Conservation (phyloP, 2,113 vertebrate genomes). For the Coturnix japonica region DNA sequence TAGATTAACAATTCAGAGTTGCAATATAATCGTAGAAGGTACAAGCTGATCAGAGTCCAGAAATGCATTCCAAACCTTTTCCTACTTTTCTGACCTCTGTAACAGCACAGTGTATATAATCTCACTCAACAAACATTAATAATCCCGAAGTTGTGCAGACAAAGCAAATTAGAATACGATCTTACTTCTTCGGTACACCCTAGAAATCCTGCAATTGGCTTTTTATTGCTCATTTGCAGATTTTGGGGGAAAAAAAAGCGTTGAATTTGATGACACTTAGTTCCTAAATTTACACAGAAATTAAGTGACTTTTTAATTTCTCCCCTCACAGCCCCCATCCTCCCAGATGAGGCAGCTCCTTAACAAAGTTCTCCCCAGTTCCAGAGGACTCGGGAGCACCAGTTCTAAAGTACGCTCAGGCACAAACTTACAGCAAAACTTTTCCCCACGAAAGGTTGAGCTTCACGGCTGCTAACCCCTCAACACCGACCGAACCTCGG, state of each 20-base stretch:
- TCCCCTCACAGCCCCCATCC: rapidly evolving
- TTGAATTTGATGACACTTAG: not conserved
- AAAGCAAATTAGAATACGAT: not conserved
- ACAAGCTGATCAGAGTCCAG: not conserved
- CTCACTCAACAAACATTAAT: not conserved
- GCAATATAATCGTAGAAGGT: not conserved
- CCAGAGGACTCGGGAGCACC: not conserved
- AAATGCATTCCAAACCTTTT: not conserved
- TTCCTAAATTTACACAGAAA: not conserved
- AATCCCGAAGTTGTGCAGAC: not conserved
- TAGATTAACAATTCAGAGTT: not conserved
- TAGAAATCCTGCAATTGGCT: not conserved
- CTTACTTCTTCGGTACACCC: not conserved
- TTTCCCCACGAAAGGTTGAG: not conserved
- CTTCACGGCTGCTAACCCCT: too few species aligned
- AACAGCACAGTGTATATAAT: not conserved
- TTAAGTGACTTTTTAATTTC: not conserved
- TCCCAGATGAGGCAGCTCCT: not conserved
- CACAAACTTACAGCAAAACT: not conserved
- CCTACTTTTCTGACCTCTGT: not conserved
- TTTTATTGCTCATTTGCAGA: not conserved
- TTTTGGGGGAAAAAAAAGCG: not conserved
- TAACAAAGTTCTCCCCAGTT: rapidly evolving
- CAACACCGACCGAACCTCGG: not conserved
- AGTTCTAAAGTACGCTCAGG: not conserved